A percentile compares a stretch with the other conserved stretches of the same genome.
Evolutionary conservation across 1,140 invertebrate genomes (phyloP).

Genomic region (Platyura marginata): DNA sequence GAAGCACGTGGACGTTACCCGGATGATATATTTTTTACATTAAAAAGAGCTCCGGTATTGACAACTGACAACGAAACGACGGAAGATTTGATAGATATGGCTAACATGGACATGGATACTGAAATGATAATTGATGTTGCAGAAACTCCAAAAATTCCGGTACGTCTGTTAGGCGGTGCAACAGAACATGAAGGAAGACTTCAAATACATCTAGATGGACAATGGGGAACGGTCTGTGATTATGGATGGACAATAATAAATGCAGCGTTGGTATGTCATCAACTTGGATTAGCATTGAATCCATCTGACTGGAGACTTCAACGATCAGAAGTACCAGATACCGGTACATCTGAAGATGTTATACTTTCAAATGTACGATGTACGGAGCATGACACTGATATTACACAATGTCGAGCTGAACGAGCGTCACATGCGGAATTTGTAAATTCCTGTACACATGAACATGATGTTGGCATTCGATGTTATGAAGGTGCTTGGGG

Average conservation of each 20-base stretch:
- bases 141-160: conserved; percentile 37
- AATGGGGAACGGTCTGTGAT: conserved; percentile 96
- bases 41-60: conserved; percentile 51
- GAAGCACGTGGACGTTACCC: conserved; percentile 61
- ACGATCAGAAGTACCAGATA: conserved; percentile 55
- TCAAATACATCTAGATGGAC: conserved; percentile 58
- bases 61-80: conserved; percentile 39
- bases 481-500: conserved; percentile 88
- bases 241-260: conserved; percentile 88
- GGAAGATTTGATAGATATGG: conserved; percentile 23
- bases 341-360: conserved; percentile 57
- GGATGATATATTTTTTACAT: conserved; percentile 55
- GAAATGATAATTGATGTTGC: conserved; percentile 31
- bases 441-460: conserved; percentile 76
- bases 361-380: conserved; percentile 78
- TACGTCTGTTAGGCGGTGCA: conserved; percentile 56
- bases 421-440: conserved; percentile 39
- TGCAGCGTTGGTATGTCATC: conserved; percentile 86
- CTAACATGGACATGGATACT: conserved; percentile 26
- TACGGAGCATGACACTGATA: conserved; percentile 77
- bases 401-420: conserved; percentile 75
- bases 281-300: conserved; percentile 82
- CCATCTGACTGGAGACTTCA: conserved; percentile 80
- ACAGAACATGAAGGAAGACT: conserved; percentile 58
- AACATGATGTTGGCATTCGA: conserved; percentile 70